Percentiles rank a stretch among this genome's conserved stretches.
Conservation (phyloP, 1,140 invertebrate species). For the Akabosia matsudoensis region DNA sequence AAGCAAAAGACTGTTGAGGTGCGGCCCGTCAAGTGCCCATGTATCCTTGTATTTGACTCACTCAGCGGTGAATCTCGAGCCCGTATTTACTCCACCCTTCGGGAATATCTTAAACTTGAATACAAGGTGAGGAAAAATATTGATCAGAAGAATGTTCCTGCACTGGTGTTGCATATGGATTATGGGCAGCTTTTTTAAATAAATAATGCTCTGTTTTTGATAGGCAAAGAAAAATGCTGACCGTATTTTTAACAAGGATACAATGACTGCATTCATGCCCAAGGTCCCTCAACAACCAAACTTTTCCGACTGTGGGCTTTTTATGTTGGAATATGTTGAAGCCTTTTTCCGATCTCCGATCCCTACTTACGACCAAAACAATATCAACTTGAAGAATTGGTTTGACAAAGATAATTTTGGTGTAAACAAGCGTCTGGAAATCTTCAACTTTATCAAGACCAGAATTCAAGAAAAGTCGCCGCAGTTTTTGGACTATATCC, state of each 20-base stretch:
- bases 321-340: constrained; percentile 92
- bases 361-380: background rate
- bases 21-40: background rate
- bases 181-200: background rate
- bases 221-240: constrained; percentile 57
- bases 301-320: constrained; percentile 94
- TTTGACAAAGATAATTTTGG: constrained; percentile 15
- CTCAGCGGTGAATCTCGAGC: constrained; percentile 73
- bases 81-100: constrained; percentile 76
- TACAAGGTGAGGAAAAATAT: constrained; percentile 59
- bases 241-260: constrained; percentile 71
- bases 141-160: background rate
- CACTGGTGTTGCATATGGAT: background rate
- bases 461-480: background rate
- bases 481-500: background rate
- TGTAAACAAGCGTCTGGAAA: constrained; percentile 26
- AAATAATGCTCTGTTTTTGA: background rate
- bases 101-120: constrained; percentile 87
- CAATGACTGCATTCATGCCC: constrained; percentile 75
- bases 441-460: constrained; percentile 30
- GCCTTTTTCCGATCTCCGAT: constrained; percentile 68
- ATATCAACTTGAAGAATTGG: constrained; percentile 30
- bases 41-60: constrained; percentile 89
- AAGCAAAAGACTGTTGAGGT: background rate
- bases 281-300: constrained; percentile 96